Conservation (phyloP, 2,113 vertebrate genomes). For the Otolemur garnettii region DNA sequence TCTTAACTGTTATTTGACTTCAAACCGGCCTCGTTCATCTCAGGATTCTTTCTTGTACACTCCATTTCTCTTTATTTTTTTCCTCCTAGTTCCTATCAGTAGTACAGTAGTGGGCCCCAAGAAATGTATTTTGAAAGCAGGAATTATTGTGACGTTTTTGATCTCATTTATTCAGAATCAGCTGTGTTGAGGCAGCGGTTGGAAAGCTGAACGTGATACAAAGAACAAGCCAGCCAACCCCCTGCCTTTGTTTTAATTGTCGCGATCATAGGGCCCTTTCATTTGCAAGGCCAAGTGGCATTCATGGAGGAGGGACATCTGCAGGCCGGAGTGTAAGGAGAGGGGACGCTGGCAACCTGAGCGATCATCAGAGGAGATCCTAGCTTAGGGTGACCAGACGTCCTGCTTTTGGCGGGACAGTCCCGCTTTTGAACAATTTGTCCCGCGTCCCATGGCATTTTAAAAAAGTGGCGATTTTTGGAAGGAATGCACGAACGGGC, state of each 20-base stretch:
- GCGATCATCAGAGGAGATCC: no score
- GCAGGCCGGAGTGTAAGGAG: fast-evolving
- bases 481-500: no score
- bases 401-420: no score
- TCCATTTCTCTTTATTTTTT: not conserved
- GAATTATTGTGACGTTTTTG: not conserved
- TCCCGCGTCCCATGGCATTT: no score
- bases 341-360: fast-evolving
- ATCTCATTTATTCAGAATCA: not conserved
- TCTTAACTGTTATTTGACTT: not conserved
- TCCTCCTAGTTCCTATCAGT: not conserved
- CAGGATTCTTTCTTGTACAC: not conserved
- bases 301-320: fast-evolving
- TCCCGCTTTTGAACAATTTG: no score
- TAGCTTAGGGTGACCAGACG: not conserved
- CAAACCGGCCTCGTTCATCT: not conserved
- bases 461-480: no score
- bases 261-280: not conserved
- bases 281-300: fast-evolving
- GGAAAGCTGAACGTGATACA: not conserved
- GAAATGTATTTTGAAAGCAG: constrained; percentile 19
- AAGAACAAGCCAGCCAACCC: not conserved
- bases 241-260: not conserved
- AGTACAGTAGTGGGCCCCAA: not conserved
- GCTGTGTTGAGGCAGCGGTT: not conserved